These are phyloP conservation scores for Natator depressus DNA, from an alignment of 2,113 vertebrate species.

Conservation along the genomic window DNA sequence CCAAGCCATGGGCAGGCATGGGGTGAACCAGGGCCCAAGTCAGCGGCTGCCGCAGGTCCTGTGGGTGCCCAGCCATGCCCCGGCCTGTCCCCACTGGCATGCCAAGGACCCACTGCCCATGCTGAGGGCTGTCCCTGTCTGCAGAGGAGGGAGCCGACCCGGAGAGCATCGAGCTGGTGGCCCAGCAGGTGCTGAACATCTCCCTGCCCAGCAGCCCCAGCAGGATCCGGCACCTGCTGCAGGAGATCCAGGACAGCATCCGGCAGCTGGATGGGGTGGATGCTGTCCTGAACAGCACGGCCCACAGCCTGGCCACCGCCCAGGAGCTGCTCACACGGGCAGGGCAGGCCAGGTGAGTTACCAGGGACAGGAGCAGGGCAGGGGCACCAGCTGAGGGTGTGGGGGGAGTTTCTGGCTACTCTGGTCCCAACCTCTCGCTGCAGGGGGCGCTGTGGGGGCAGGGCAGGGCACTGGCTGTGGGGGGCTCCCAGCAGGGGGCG, in stretches of 20 bases:
- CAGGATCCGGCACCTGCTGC: constrained; percentile 73
- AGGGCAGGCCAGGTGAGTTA: constrained; percentile 77
- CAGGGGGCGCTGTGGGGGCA: neutral
- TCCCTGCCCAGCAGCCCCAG: constrained; percentile 78
- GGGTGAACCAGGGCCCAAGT: rapidly evolving
- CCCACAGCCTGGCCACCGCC: constrained; percentile 69
- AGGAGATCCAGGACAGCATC: constrained; percentile 80
- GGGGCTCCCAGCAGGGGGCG: no score
- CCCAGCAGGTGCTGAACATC: constrained; percentile 83
- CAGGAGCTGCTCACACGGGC: constrained; percentile 79
- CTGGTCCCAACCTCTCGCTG: no score
- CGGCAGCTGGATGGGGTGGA: constrained; percentile 78
- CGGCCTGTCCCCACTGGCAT: no score
- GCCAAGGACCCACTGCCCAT: neutral
- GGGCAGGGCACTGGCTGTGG: no score
- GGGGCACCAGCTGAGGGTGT: no score
- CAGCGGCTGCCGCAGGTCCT: rapidly evolving
- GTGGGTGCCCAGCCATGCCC: no score
- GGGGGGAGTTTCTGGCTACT: neutral
- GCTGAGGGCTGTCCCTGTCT: neutral
- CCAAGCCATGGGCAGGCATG: rapidly evolving
- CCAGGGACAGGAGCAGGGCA: rapidly evolving
- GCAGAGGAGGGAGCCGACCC: constrained; percentile 90
- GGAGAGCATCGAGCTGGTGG: constrained; percentile 87
- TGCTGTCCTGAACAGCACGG: constrained; percentile 78